These are phyloP conservation scores for Apogon talboti DNA, from an alignment of 2,797 vertebrate genomes.

Conservation along the genomic window DNA sequence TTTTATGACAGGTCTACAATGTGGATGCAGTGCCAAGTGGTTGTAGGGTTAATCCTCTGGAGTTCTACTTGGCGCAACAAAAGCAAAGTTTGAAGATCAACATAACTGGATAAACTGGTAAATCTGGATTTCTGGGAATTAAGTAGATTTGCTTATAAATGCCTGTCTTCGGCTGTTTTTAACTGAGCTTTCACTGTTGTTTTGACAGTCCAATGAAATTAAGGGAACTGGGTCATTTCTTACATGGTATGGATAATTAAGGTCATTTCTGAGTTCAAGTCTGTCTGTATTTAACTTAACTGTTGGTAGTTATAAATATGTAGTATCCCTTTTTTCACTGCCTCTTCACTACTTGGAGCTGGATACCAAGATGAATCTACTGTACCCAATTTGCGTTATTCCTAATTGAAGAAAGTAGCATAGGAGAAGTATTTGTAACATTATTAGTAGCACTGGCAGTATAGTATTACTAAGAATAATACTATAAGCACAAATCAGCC, in stretches of 20 bases:
- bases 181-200: constrained; percentile 3
- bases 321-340: too few relatives aligned
- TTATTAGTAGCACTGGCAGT: too few relatives aligned
- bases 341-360: too few relatives aligned
- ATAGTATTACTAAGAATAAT: too few relatives aligned
- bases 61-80: neutral
- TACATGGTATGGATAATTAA: neutral
- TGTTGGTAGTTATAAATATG: too few relatives aligned
- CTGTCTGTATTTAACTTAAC: too few relatives aligned
- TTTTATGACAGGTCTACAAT: neutral
- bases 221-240: neutral
- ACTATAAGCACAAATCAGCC: too few relatives aligned
- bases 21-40: neutral
- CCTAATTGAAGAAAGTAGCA: too few relatives aligned
- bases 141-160: neutral
- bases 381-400: too few relatives aligned
- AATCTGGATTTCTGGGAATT: neutral
- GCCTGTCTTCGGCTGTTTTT: neutral
- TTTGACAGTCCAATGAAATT: neutral
- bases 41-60: neutral
- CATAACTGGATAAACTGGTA: neutral
- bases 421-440: too few relatives aligned
- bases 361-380: too few relatives aligned
- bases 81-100: constrained; percentile 11
- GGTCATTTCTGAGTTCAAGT: neutral